Evolutionary conservation across 2,888 invertebrate genomes (phyloP), one percentile per base, ranked within the genome.

Genomic region (Chloroclystis v-ata): DNA sequence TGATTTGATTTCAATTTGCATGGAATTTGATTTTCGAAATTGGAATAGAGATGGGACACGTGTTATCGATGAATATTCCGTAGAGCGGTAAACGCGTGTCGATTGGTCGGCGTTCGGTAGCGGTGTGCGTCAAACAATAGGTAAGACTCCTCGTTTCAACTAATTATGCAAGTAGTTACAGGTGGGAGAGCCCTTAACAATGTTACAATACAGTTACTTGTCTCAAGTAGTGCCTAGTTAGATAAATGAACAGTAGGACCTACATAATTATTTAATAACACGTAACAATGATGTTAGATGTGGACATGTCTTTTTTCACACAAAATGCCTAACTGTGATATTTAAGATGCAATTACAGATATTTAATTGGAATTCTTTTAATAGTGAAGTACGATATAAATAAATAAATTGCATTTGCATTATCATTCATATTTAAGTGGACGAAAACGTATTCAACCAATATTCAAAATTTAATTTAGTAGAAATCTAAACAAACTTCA

Each of bases 61-160:
- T 56, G 49, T 39, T 57, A 56, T 64, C 65, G 65, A 68, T 63
- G 41, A 54, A 66, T 62, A 60, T 57, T 59, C 59, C 41, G 11
- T 47, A 64, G 71, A 70, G 72, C 63, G 67, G 56, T 57, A 62
- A 68, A 65, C 72, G 76, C 85, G 86, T 83, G 76, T 59, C 70
- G 48, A 56, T 59, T 65, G 70, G 58, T 46, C 77, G 77, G 59
- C 75, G 75, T 75, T 63, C 78, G 79, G 74, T 69, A 63, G 63
- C 62, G 72, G 70, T 84, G 74, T 86, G 83, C 61, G 57, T 46
- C 82, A 83, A 84, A 85, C 83, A 83, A 82, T 82, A 67, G 65
- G 52, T 59, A 57, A 63, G 68, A 59, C 67, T 65, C 63, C 52
- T 57, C 58, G 61, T 61, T 67, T 66, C 65, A 67, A 75, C 70